Base-by-base conservation (phyloP, 2,113 vertebrate genomes). In the Lagopus muta region DNA sequence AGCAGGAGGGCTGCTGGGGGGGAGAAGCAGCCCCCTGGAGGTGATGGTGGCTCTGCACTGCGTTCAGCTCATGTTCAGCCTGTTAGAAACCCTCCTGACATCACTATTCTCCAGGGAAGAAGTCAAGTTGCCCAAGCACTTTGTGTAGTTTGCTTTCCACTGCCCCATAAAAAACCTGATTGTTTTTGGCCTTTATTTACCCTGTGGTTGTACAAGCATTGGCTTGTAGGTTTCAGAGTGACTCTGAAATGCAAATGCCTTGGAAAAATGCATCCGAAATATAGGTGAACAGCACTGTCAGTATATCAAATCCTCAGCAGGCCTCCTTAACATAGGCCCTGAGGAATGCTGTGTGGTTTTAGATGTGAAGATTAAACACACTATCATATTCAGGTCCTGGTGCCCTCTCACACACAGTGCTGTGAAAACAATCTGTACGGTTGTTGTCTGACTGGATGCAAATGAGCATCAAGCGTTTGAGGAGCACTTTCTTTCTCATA, bases 341-440 rank as follows among this genome's bases (percentile, higher is more conserved):
- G 2, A 8, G 70, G 69, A 82, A 1, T 40, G 9, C 82, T 2
- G 0, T 42, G 32, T 54, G 19, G 22, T 80, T 91, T 89, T 88
- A 92, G 83, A 92, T 3, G 10, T 47, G 80, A 84, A 74, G 72
- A 87, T 82, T 61, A 95, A 78, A 72, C 30, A 22, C 42, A 47
- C 69, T 13, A 0, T 76, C 40, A 94, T 47, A 86, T 47, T 34
- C 47, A 40, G 30, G 86, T 90, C 88, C 92, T 15, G 22, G 64
- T 60, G 28, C 3, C 5, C 25, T 52, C 11, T 20, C 10, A 17
- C 7, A 40, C 4, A 32, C 15, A 40, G 22, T 80, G 61, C 42
- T 42, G 57, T 18, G 43, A 57, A 47, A 64, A 25, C 40, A 80
- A 43, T 65, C 42, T 32, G 22, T 64, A 4, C 19, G 2, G 1